These are phyloP conservation scores for Odobenus rosmarus DNA, from an alignment of 2,113 vertebrate species.

Conservation along the genomic window DNA sequence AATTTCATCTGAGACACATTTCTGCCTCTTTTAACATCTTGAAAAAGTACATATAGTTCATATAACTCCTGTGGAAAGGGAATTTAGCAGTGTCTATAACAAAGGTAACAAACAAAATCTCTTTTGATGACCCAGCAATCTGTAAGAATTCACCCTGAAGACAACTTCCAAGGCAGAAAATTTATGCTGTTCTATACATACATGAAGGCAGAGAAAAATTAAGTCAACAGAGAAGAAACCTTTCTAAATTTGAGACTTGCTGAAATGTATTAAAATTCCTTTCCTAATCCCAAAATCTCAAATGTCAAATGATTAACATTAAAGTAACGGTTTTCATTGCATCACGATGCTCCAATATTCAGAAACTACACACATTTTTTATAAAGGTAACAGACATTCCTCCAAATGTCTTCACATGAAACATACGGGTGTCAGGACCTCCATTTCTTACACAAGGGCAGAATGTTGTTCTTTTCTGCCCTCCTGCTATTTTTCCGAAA, in stretches of 20 bases:
- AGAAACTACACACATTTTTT: slow-evolving; percentile 41
- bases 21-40: slow-evolving; percentile 31
- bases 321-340: slow-evolving; percentile 29
- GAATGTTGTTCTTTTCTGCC: background rate
- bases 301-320: slow-evolving; percentile 39
- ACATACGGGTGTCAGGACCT: background rate
- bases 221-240: background rate
- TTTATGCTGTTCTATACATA: background rate
- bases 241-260: slow-evolving; percentile 26
- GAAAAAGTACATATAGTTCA: background rate
- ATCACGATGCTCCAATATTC: slow-evolving; percentile 59
- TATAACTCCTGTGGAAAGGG: background rate
- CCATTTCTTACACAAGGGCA: background rate
- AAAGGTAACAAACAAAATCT: background rate
- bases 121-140: slow-evolving; percentile 14
- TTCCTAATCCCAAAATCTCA: slow-evolving; percentile 11
- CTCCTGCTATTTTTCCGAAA: background rate
- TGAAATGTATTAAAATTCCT: slow-evolving; percentile 22
- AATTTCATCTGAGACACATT: background rate
- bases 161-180: slow-evolving; percentile 8
- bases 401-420: slow-evolving; percentile 14
- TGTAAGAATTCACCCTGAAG: slow-evolving; percentile 1
- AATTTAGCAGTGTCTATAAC: background rate
- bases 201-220: slow-evolving; percentile 29
- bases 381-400: slow-evolving; percentile 44